Conservation (phyloP, 2,113 vertebrate genomes). For the Strix uralensis region DNA sequence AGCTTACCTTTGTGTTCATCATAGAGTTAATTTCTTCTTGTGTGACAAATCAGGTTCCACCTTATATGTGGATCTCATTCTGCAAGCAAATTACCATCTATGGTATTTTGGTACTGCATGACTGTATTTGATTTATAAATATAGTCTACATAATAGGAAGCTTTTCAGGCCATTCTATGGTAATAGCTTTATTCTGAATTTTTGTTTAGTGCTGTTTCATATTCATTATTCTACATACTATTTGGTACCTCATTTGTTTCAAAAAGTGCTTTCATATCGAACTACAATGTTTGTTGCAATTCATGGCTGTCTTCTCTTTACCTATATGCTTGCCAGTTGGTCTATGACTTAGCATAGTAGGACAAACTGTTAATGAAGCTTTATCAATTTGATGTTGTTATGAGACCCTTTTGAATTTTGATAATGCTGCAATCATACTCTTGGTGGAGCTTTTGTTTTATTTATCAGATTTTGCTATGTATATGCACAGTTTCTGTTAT, state of each 20-base stretch:
- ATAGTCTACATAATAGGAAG: background rate
- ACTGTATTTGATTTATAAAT: background rate
- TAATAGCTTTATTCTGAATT: background rate
- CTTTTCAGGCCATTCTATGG: background rate
- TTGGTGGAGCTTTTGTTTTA: slow-evolving; percentile 67
- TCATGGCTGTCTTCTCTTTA: background rate
- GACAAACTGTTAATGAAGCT: background rate
- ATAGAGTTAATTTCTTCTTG: background rate
- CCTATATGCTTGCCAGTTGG: background rate
- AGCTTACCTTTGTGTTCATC: background rate
- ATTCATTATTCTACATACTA: background rate
- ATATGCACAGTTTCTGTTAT: background rate
- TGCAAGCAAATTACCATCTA: background rate
- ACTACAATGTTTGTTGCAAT: background rate
- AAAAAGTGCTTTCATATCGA: background rate
- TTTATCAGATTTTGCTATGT: slow-evolving; percentile 28
- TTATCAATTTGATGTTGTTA: slow-evolving; percentile 19
- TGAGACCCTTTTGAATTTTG: background rate
- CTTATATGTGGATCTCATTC: background rate
- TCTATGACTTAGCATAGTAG: background rate
- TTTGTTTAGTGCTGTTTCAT: background rate
- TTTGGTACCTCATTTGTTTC: slow-evolving; percentile 17
- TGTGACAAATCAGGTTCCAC: background rate
- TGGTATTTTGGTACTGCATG: background rate
- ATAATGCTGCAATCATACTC: slow-evolving; percentile 26